A percentile compares a stretch with the other conserved stretches of the same genome.
Evolutionary conservation across 2,113 vertebrate species (phyloP).

Genomic region (Malurus melanocephalus): DNA sequence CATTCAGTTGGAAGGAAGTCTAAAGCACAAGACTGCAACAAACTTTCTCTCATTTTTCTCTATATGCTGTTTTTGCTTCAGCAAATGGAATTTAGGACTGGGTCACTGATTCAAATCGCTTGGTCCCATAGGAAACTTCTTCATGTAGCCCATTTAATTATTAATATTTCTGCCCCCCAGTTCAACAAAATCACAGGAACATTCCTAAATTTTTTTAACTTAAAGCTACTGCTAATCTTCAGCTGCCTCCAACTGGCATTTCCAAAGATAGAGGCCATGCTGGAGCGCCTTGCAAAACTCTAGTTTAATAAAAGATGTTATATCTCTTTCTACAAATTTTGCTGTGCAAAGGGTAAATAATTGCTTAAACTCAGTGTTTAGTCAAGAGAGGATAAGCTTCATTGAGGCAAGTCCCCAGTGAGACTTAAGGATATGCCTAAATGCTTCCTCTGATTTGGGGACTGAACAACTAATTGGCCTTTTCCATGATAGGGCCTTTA

Average conservation of each 20-base stretch:
- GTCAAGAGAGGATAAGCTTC: neutral
- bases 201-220: neutral
- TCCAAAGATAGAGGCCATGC: neutral
- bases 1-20: neutral
- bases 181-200: neutral
- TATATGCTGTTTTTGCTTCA: neutral
- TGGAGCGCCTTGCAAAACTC: neutral
- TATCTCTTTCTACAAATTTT: neutral
- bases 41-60: constrained; percentile 5
- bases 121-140: constrained; percentile 10
- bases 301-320: neutral
- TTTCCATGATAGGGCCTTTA: neutral
- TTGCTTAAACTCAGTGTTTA: constrained; percentile 11
- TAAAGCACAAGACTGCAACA: neutral
- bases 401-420: neutral
- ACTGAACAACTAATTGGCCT: neutral
- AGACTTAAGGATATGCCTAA: neutral
- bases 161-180: constrained; percentile 1
- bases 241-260: neutral
- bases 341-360: constrained; percentile 19
- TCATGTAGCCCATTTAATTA: neutral
- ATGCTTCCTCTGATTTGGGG: neutral
- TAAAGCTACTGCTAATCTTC: neutral
- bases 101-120: neutral
- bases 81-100: constrained; percentile 22